phyloP scores from a whole-genome alignment of 2,797 vertebrate genomes.

The Chaetophractus vellerosus region DNA sequence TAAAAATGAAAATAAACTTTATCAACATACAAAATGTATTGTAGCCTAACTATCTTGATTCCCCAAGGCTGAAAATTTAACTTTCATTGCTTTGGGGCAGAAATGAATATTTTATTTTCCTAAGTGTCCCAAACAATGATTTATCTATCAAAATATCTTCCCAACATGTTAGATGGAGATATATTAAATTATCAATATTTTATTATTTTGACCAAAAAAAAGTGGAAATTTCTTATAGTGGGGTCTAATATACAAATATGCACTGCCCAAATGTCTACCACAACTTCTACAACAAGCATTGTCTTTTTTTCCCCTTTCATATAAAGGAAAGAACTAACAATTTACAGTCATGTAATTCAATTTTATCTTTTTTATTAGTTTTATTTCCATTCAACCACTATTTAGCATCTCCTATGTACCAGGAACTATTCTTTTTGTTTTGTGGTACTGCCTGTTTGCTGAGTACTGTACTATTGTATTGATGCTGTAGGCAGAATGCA shows the following conservation, averaged over 20 bases:
- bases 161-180: neutral
- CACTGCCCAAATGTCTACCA: neutral
- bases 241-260: neutral
- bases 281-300: neutral
- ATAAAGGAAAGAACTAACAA: neutral
- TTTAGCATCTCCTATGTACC: neutral
- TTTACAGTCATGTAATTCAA: neutral
- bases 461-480: neutral
- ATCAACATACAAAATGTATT: neutral
- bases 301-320: neutral
- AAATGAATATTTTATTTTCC: neutral
- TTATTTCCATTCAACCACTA: neutral
- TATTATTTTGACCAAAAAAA: neutral
- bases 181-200: neutral
- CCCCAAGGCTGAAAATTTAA: neutral
- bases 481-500: neutral
- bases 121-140: neutral
- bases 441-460: neutral
- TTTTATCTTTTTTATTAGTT: constrained; percentile 36
- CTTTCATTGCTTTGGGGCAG: neutral
- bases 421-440: neutral
- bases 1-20: neutral
- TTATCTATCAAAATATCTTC: neutral
- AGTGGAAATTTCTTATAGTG: neutral
- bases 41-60: neutral